phyloP scores from a whole-genome alignment of 2,113 vertebrate species.

The Condylura cristata region DNA sequence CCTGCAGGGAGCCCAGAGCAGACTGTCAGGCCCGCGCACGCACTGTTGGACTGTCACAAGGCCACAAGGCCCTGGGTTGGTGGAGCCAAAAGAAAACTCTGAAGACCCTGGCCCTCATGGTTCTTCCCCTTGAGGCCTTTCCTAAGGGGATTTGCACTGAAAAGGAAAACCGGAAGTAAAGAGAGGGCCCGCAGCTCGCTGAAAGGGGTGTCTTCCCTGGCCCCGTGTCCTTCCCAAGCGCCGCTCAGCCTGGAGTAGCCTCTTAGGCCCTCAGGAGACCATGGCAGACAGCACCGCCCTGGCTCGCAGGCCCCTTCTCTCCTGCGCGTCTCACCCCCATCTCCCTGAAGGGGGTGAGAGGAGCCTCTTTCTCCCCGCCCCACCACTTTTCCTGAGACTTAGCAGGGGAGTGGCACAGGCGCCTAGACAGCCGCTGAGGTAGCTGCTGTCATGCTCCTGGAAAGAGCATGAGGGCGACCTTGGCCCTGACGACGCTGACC shows the following conservation, averaged over 20 bases:
- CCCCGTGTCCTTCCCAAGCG: not conserved
- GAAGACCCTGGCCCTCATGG: not conserved
- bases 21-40: accelerated
- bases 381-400: not conserved
- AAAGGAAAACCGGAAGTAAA: not conserved
- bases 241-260: not conserved
- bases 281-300: not conserved
- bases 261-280: not conserved
- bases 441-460: not conserved
- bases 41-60: not conserved
- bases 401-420: not conserved
- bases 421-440: not conserved
- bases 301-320: not conserved
- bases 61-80: not conserved
- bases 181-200: accelerated
- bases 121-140: not conserved
- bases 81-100: too few relatives aligned
- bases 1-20: not conserved
- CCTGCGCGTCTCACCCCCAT: too few relatives aligned
- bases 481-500: not conserved
- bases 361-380: not conserved
- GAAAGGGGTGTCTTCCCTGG: not conserved
- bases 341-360: too few relatives aligned
- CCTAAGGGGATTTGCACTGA: not conserved
- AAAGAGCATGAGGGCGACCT: not conserved